Conservation (phyloP, 2,888 invertebrate species). For the Cybosia mesomella region DNA sequence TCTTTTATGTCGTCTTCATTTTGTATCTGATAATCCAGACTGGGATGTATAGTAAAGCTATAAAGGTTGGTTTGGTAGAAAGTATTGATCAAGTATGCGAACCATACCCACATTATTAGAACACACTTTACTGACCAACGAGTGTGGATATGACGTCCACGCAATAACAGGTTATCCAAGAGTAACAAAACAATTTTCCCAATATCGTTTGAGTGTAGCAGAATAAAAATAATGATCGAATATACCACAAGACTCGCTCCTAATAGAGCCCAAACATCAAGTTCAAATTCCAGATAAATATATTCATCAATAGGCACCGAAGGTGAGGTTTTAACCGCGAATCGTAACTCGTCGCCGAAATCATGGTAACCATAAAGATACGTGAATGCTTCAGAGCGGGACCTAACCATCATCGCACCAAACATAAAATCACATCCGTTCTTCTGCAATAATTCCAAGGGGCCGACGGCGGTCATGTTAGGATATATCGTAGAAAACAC, state of each 20-base stretch:
- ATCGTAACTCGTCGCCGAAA: slow-evolving; percentile 31
- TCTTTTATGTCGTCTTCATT: slow-evolving; percentile 49
- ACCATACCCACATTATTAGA: slow-evolving; percentile 56
- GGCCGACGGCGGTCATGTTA: slow-evolving; percentile 25
- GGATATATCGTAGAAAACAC: slow-evolving; percentile 10
- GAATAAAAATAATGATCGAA: slow-evolving; percentile 14
- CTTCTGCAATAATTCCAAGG: slow-evolving; percentile 25
- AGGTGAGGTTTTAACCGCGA: slow-evolving; percentile 33
- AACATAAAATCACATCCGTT: slow-evolving; percentile 35
- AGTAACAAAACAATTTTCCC: slow-evolving; percentile 48
- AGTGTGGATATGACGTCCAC: slow-evolving; percentile 39
- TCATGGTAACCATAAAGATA: slow-evolving; percentile 36
- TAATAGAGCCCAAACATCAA: slow-evolving; percentile 32
- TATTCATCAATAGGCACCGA: slow-evolving; percentile 34
- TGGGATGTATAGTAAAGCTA: slow-evolving; percentile 55
- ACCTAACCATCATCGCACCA: slow-evolving; percentile 25
- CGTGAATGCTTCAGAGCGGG: slow-evolving; percentile 29
- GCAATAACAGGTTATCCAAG: slow-evolving; percentile 54
- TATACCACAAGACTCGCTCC: slow-evolving; percentile 24
- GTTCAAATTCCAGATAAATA: slow-evolving; percentile 46
- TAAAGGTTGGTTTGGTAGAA: slow-evolving; percentile 59
- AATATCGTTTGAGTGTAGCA: slow-evolving; percentile 45
- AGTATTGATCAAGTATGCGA: slow-evolving; percentile 55
- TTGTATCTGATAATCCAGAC: slow-evolving; percentile 56
- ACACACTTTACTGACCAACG: slow-evolving; percentile 38